Conservation (phyloP, 2,113 vertebrate species). For the Nothobranchius furzeri region DNA sequence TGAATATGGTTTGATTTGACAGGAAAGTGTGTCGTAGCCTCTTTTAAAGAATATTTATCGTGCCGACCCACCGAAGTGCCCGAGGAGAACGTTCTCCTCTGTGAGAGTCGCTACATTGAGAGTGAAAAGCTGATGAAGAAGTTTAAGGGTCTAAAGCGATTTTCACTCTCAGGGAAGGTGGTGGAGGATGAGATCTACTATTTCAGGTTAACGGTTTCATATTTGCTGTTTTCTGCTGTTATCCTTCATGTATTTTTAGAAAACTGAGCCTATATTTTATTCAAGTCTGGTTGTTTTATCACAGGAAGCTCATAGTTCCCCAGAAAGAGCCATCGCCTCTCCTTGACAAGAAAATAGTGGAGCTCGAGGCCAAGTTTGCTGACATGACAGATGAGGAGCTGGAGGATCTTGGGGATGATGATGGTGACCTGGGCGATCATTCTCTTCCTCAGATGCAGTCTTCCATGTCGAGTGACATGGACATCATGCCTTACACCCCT, state of each 20-base stretch:
- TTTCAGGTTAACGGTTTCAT: constrained; percentile 84
- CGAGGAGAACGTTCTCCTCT: constrained; percentile 93
- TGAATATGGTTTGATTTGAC: constrained; percentile 43
- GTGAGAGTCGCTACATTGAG: constrained; percentile 98
- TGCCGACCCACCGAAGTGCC: constrained; percentile 95
- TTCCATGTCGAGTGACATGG: constrained; percentile 88
- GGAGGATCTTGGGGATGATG: constrained; percentile 95
- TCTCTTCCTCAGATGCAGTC: constrained; percentile 89
- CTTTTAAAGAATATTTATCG: constrained; percentile 97
- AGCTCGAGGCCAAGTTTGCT: constrained; percentile 97
- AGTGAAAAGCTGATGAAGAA: constrained; percentile 99
- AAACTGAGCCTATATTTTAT: background rate
- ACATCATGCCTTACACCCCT: constrained; percentile 92
- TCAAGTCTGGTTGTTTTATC: background rate
- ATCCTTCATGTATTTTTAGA: background rate
- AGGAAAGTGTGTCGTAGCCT: constrained; percentile 95
- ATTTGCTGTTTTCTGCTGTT: background rate
- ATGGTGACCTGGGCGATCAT: constrained; percentile 88
- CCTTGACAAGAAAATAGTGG: constrained; percentile 95
- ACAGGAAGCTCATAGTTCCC: constrained; percentile 95
- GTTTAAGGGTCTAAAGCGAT: constrained; percentile 97
- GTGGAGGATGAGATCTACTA: constrained; percentile 99
- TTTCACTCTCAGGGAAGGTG: constrained; percentile 96
- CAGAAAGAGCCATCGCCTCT: constrained; percentile 98
- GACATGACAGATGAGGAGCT: constrained; percentile 96